A percentile compares a stretch with the other conserved stretches of the same genome.
These are phyloP conservation scores for Orientallactaga bullata DNA, from an alignment of 2,113 vertebrate species.

Conservation along the genomic window DNA sequence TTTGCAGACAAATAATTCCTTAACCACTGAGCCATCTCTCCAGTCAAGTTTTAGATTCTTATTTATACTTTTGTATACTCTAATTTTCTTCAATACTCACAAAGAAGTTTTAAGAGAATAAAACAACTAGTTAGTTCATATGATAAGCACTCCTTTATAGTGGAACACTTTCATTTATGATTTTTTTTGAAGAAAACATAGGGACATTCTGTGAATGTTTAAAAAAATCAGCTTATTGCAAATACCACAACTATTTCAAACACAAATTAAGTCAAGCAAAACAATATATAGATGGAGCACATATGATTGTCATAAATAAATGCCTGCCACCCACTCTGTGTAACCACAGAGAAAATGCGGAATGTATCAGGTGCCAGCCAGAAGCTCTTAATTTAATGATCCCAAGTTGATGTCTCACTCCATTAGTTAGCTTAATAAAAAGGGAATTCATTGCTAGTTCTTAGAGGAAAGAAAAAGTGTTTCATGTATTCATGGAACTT, in stretches of 20 bases:
- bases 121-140: conserved; percentile 42
- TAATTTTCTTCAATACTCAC: conserved; percentile 53
- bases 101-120: conserved; percentile 43
- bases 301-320: conserved; percentile 40
- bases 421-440: conserved; percentile 58
- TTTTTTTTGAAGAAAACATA: conserved; percentile 52
- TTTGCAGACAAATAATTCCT: too few species aligned
- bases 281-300: background rate
- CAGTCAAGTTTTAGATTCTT: conserved; percentile 6
- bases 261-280: conserved; percentile 61
- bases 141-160: conserved; percentile 49
- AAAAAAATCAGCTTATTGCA: conserved; percentile 42
- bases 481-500: conserved; percentile 50
- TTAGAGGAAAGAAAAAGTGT: conserved; percentile 26
- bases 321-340: background rate
- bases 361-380: conserved; percentile 38
- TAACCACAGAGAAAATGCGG: background rate
- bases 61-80: background rate
- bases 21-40: too few species aligned
- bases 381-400: conserved; percentile 62
- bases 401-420: conserved; percentile 36
- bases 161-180: conserved; percentile 52
- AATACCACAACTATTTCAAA: conserved; percentile 59
- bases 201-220: background rate
- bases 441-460: conserved; percentile 31